Base-by-base conservation (phyloP, 2,888 invertebrate genomes). In the Cerceris ruficornis region DNA sequence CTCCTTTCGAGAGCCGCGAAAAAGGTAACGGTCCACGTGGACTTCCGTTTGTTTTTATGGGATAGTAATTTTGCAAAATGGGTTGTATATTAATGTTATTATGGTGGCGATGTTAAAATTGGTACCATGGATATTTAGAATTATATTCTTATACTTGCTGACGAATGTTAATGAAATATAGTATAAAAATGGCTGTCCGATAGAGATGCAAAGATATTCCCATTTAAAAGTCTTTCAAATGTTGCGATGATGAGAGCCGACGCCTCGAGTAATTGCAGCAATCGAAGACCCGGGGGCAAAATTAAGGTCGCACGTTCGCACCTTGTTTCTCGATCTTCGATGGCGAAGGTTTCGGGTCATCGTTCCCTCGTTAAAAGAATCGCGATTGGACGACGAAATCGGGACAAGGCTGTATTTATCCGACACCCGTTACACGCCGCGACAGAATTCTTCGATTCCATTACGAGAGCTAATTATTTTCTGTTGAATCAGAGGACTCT, bases 241-340 rank as follows among this genome's bases (percentile, higher is more conserved):
- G 13, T 52, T n/a, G 1, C 6, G 9, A 13, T 52, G 52, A 52
- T 52, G 52, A 52, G 52, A 14, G 62, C 58, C 46, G 64, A 52
- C 64, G 58, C 68, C 54, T 43, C 28, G 65, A 52, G 60, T 60
- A 70, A 74, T 80, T 71, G 73, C 67, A 70, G 14, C 49, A 52
- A 43, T 39, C 57, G 17, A 58, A 58, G 76, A 57, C 59, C n/a
- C 64, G 49, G 15, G 46, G 64, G 28, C 58, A 58, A 69, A 80
- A 80, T 80, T 81, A 75, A 77, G 74, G 71, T 64, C 77, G 67
- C 65, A 60, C 73, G 68, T 79, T 78, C 52, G 61, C 65, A 73
- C 75, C 73, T 75, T 64, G 57, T 75, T 80, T 72, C 28, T 28
- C 49, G 72, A 67, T 72, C 59, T 66, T 66, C 70, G 15, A 42